Evolutionary conservation across 2,888 invertebrate species (phyloP).

Genomic region (Melanostoma mellinum): DNA sequence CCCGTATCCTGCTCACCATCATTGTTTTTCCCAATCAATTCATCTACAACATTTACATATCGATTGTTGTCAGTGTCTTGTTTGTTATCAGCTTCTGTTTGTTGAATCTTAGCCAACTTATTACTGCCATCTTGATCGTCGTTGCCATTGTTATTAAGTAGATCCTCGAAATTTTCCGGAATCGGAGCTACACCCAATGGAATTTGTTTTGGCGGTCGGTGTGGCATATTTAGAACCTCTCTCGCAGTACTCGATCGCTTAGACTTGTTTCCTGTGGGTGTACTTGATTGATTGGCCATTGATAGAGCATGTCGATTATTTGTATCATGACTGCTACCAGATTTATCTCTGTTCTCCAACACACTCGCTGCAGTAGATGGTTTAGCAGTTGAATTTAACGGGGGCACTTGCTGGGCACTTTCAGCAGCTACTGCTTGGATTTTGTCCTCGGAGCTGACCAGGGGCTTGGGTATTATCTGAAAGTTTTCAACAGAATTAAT

Average conservation of each 20-base stretch:
- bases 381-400: constrained; percentile 78
- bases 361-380: constrained; percentile 71
- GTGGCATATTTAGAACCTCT: constrained; percentile 37
- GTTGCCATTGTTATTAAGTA: constrained; percentile 76
- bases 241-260: constrained; percentile 57
- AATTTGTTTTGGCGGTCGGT: constrained; percentile 76
- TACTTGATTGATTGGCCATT: constrained; percentile 57
- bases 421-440: constrained; percentile 74
- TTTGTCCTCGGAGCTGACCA: constrained; percentile 74
- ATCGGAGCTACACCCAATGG: constrained; percentile 80
- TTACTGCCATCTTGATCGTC: constrained; percentile 59
- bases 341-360: constrained; percentile 53
- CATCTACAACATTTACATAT: constrained; percentile 79
- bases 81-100: constrained; percentile 68
- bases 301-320: constrained; percentile 60
- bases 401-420: constrained; percentile 75
- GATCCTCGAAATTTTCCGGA: constrained; percentile 80
- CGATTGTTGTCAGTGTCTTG: constrained; percentile 77
- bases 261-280: constrained; percentile 50
- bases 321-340: constrained; percentile 46
- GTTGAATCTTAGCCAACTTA: constrained; percentile 75
- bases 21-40: constrained; percentile 75
- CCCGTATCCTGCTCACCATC: constrained; percentile 79
- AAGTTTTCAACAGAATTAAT: constrained; percentile 83
- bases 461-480: constrained; percentile 81